A percentile compares a stretch with the other conserved stretches of the same genome.
Conservation (phyloP, 2,113 vertebrate genomes). For the Saguinus midas region DNA sequence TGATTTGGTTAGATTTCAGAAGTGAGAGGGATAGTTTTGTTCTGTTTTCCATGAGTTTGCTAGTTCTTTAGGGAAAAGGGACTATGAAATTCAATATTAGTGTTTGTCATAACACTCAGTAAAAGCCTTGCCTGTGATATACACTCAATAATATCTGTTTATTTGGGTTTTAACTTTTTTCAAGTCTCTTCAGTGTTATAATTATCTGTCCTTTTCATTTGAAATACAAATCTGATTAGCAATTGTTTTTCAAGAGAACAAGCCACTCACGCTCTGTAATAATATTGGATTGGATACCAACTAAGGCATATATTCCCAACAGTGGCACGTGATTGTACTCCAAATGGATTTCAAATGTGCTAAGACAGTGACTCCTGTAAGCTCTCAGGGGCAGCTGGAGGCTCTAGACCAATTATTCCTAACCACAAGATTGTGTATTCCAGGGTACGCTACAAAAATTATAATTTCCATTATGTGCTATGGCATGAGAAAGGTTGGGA, state of each 20-base stretch:
- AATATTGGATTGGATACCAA: not conserved
- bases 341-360: not conserved
- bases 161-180: not conserved
- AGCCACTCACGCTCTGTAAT: not conserved
- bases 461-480: not conserved
- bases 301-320: not conserved
- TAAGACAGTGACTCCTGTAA: not conserved
- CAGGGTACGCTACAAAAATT: not conserved
- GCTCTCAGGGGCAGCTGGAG: not conserved
- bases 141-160: not conserved
- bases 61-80: not conserved
- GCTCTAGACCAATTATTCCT: not conserved
- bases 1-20: not conserved
- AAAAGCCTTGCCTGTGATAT: not conserved
- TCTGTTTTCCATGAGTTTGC: not conserved
- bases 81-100: not conserved
- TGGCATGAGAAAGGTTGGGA: not conserved
- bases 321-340: not conserved
- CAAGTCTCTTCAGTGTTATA: not conserved
- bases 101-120: not conserved
- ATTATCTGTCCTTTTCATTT: conserved; percentile 23
- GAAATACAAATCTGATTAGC: conserved; percentile 10
- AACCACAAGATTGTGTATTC: not conserved
- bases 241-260: not conserved
- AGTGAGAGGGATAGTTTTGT: not conserved